Evolutionary conservation across 2,888 invertebrate species (phyloP).

Genomic region (Galeopsomyia nigrocyanea): DNA sequence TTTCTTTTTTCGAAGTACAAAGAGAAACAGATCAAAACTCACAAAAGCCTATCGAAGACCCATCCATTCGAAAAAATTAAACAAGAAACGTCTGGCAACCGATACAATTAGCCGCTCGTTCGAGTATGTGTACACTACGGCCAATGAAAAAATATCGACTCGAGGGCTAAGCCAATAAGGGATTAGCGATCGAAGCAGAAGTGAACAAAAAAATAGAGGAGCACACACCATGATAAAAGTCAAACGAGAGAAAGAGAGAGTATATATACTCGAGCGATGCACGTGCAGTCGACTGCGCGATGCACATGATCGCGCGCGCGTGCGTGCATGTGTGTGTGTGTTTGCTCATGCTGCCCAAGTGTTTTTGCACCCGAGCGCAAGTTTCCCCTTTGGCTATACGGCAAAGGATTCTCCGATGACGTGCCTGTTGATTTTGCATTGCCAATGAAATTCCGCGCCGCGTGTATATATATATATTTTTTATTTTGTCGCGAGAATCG

Average conservation of each 20-base stretch:
- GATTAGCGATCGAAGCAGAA: too few species aligned
- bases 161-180: too few species aligned
- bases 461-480: neutral
- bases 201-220: conserved; percentile 13
- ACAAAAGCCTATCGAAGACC: too few species aligned
- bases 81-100: too few species aligned
- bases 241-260: conserved; percentile 6
- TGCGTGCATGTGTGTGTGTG: neutral
- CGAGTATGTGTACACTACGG: too few species aligned
- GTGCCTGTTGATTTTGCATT: conserved; percentile 13
- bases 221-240: neutral
- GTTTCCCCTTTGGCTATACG: conserved; percentile 16
- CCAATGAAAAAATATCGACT: too few species aligned
- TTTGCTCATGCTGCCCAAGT: conserved; percentile 36
- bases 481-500: conserved; percentile 10
- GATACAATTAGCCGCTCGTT: too few species aligned
- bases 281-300: conserved; percentile 20
- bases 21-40: too few species aligned
- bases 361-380: conserved; percentile 18
- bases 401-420: conserved; percentile 8
- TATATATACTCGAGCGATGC: too few species aligned
- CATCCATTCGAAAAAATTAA: too few species aligned
- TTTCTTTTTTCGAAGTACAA: too few species aligned
- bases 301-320: neutral
- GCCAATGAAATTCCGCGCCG: neutral